phyloP scores from a whole-genome alignment of 1,140 invertebrate species.

The Hylaeus anthracinus region DNA sequence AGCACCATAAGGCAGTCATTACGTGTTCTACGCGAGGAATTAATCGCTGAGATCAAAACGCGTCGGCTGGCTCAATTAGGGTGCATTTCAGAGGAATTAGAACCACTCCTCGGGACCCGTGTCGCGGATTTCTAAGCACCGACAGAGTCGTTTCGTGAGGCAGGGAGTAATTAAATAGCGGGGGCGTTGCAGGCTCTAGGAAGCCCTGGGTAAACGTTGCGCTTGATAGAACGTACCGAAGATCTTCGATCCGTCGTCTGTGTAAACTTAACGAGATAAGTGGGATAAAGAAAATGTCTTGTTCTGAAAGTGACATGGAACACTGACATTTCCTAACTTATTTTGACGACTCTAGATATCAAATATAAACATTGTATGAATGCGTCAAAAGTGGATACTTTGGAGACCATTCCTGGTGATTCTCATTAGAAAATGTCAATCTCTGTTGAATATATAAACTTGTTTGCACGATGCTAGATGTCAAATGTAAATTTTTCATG shows the following conservation, averaged over 20 bases:
- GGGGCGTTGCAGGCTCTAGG: not conserved
- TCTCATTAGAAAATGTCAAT: no score
- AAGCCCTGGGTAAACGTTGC: not conserved
- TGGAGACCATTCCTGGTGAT: no score
- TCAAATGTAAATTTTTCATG: no score
- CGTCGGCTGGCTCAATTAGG: conserved; percentile 1
- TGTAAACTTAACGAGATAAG: no score
- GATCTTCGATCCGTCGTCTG: no score
- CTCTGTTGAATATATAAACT: no score
- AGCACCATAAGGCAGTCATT: not conserved
- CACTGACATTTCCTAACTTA: no score
- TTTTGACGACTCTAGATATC: no score
- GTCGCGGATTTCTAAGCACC: not conserved
- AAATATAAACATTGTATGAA: no score
- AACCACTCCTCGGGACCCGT: not conserved
- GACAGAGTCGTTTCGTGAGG: not conserved
- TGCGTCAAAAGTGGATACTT: no score
- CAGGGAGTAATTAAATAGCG: not conserved
- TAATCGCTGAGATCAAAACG: conserved; percentile 30
- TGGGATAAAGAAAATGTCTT: not conserved
- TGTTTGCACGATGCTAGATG: no score
- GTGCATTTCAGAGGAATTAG: not conserved
- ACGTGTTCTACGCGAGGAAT: not conserved
- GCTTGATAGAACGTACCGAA: not conserved
- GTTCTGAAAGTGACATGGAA: no score